Percentiles rank a stretch among this genome's conserved stretches.
Conservation (phyloP, 2,113 vertebrate species). For the Elephas maximus region DNA sequence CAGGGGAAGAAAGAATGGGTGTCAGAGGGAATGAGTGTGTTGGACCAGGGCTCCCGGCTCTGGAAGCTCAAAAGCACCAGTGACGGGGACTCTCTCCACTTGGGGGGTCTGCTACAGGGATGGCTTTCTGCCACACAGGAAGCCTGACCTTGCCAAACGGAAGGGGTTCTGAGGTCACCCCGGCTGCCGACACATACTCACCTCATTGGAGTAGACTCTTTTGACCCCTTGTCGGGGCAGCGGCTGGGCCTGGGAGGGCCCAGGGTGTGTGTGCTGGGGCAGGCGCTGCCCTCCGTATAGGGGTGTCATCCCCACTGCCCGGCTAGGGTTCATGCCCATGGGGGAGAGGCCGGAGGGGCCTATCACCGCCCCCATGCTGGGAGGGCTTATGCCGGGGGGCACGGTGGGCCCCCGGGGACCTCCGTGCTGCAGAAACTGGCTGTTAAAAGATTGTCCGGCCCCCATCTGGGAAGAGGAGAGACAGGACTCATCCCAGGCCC, state of each 20-base stretch:
- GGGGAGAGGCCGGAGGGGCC: slow-evolving; percentile 89
- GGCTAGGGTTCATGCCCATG: slow-evolving; percentile 90
- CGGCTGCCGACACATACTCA: slow-evolving; percentile 80
- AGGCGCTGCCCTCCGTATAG: slow-evolving; percentile 93
- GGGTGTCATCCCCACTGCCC: slow-evolving; percentile 86
- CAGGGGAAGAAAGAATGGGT: background rate
- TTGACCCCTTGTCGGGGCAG: slow-evolving; percentile 93
- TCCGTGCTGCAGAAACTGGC: slow-evolving; percentile 94
- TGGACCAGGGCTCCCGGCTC: background rate
- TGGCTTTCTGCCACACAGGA: background rate
- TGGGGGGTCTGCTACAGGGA: background rate
- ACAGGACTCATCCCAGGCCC: background rate
- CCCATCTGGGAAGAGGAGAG: slow-evolving; percentile 90
- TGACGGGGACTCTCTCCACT: background rate
- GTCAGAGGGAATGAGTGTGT: background rate
- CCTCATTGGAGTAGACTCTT: slow-evolving; percentile 93
- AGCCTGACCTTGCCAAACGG: background rate
- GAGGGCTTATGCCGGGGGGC: slow-evolving; percentile 83
- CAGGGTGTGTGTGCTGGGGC: slow-evolving; percentile 92
- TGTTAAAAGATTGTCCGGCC: slow-evolving; percentile 93
- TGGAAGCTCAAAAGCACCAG: background rate
- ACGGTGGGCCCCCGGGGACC: slow-evolving; percentile 91
- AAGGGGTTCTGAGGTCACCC: background rate
- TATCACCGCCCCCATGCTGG: slow-evolving; percentile 86
- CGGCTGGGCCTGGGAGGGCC: slow-evolving; percentile 88